Percentiles rank a stretch among this genome's conserved stretches.
Conservation (phyloP, 2,797 vertebrate species). For the Buphagus erythrorhynchus region DNA sequence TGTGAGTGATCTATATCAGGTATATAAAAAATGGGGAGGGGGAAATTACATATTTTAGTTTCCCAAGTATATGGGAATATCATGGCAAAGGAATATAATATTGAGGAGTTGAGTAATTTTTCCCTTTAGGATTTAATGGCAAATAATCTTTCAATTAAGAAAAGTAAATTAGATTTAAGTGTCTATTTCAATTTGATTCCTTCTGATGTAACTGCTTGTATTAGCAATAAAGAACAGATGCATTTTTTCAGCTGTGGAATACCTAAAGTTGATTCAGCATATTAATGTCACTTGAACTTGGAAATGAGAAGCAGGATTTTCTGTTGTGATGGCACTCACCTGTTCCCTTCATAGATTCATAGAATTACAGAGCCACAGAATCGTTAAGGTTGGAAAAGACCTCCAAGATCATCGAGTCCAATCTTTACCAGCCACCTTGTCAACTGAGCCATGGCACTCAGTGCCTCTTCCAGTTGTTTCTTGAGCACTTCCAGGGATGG, state of each 20-base stretch:
- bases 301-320: not conserved
- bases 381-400: not conserved
- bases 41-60: not conserved
- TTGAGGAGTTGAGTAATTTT: not conserved
- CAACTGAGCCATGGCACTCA: not conserved
- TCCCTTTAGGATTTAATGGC: not conserved
- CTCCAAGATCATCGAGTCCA: rapidly evolving
- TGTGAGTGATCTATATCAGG: not conserved
- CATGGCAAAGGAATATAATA: not conserved
- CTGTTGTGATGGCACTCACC: not conserved
- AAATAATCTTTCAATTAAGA: not conserved
- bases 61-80: not conserved
- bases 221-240: not conserved
- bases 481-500: not conserved
- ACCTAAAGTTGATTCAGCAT: not conserved
- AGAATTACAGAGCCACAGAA: not conserved
- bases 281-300: not conserved
- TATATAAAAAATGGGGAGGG: not conserved
- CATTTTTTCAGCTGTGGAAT: not conserved
- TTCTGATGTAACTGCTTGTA: not conserved
- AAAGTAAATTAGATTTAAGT: not conserved
- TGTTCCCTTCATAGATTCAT: not conserved
- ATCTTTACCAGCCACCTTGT: not conserved
- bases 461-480: not conserved
- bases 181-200: not conserved